These are phyloP conservation scores for Dioctria linearis DNA, from an alignment of 2,888 invertebrate species.

Conservation along the genomic window DNA sequence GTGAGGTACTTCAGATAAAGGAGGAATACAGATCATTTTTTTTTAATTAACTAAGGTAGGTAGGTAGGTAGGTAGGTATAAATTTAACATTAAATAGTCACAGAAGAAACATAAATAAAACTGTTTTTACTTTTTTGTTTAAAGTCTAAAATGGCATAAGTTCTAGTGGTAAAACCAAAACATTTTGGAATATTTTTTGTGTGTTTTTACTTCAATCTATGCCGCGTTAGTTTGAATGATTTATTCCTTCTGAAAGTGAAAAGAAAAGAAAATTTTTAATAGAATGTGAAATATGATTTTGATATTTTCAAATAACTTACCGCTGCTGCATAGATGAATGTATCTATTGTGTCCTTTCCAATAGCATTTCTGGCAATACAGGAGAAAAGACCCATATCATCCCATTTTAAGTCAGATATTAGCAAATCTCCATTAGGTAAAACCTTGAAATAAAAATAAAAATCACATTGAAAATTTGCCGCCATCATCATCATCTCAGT, in stretches of 20 bases:
- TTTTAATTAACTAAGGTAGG: conserved; percentile 26
- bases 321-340: conserved; percentile 82
- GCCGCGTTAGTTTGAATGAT: neutral
- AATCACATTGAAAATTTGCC: conserved; percentile 1
- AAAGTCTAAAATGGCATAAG: conserved; percentile 43
- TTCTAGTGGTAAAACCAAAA: conserved; percentile 43
- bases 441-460: conserved; percentile 54
- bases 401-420: conserved; percentile 81
- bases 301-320: conserved; percentile 63
- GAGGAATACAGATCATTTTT: conserved; percentile 40
- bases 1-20: neutral
- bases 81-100: conserved; percentile 36
- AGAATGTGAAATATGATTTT: neutral
- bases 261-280: conserved; percentile 7
- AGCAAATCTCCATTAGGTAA: conserved; percentile 84
- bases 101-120: conserved; percentile 38
- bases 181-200: conserved; percentile 24
- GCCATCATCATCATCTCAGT: neutral
- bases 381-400: conserved; percentile 86
- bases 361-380: conserved; percentile 81
- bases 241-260: conserved; percentile 53
- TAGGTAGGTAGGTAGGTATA: conserved; percentile 4
- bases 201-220: conserved; percentile 16
- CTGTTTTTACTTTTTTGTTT: conserved; percentile 8
- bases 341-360: conserved; percentile 76